These are phyloP conservation scores for Toxostoma redivivum DNA, from an alignment of 2,113 vertebrate species.

Conservation along the genomic window DNA sequence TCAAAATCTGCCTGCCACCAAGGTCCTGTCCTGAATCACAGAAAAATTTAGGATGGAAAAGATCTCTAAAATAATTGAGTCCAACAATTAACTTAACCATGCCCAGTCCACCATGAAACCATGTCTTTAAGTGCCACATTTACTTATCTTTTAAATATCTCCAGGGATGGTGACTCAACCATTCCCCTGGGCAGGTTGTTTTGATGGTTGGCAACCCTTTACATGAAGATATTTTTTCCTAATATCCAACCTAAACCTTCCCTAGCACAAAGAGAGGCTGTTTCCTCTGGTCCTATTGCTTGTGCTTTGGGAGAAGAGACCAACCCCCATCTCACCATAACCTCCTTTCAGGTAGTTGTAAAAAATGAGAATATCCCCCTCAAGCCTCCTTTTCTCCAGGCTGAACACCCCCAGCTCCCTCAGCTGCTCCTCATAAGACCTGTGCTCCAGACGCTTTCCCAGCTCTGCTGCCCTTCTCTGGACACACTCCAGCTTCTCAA, in stretches of 20 bases:
- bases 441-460: background rate
- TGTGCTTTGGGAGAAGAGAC: background rate
- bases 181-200: background rate
- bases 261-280: background rate
- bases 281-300: background rate
- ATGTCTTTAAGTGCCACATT: background rate
- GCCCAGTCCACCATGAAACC: background rate
- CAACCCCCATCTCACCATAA: background rate
- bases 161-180: background rate
- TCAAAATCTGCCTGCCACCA: background rate
- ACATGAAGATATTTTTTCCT: background rate
- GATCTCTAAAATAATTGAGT: background rate
- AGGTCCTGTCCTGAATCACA: background rate
- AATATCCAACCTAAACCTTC: background rate
- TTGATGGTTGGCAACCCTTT: background rate
- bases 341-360: background rate
- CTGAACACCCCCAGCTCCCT: background rate
- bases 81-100: background rate
- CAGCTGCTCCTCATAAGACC: background rate
- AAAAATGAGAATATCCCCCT: background rate
- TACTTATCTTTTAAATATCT: background rate
- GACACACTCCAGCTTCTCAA: accelerated
- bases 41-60: background rate
- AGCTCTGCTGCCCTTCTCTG: accelerated
- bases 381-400: background rate